Conservation (phyloP, 2,888 invertebrate genomes). For the Aporophyla lueneburgensis region DNA sequence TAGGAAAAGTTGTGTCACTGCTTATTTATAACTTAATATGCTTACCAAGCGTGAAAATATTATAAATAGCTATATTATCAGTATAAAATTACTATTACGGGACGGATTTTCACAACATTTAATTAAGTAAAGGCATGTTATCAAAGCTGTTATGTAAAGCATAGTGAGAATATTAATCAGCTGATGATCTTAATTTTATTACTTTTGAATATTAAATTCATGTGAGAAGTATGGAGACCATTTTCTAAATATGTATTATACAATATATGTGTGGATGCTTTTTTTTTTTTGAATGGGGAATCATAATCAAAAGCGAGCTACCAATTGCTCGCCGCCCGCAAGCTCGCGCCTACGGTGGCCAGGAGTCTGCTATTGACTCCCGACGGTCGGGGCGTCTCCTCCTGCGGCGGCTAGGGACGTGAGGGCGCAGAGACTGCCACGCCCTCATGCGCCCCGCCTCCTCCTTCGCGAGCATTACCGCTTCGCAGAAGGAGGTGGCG, state of each 20-base stretch:
- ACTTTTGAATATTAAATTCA: not conserved
- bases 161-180: conserved; percentile 22
- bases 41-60: conserved; percentile 23
- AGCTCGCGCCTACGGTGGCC: too few relatives aligned
- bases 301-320: too few relatives aligned
- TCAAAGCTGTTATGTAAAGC: conserved; percentile 12
- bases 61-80: conserved; percentile 9
- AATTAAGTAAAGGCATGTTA: conserved; percentile 15
- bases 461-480: too few relatives aligned
- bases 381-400: too few relatives aligned
- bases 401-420: too few relatives aligned
- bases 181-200: conserved; percentile 2
- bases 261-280: not conserved
- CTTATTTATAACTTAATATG: conserved; percentile 15
- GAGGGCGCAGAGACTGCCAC: too few relatives aligned
- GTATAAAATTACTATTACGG: not conserved
- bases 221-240: not conserved
- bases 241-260: not conserved
- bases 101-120: conserved; percentile 30
- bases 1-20: not conserved
- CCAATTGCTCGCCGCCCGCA: too few relatives aligned
- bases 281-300: too few relatives aligned
- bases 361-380: too few relatives aligned
- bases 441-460: too few relatives aligned
- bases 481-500: too few relatives aligned